These are phyloP conservation scores for Nixonia krombeini DNA, from an alignment of 1,140 invertebrate genomes.

Conservation along the genomic window DNA sequence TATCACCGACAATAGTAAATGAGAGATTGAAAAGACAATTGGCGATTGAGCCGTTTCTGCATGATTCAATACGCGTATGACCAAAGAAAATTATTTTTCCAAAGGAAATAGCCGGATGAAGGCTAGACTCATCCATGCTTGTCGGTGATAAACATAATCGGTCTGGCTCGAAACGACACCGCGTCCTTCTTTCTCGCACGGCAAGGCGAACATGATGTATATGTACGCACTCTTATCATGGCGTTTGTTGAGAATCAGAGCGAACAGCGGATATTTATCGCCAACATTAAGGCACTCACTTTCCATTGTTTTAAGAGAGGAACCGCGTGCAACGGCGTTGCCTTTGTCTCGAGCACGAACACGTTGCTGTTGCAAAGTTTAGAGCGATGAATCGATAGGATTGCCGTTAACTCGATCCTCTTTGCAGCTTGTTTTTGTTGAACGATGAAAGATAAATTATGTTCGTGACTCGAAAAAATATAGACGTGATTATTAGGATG, in stretches of 20 bases:
- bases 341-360: slow-evolving; percentile 42
- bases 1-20: too few relatives aligned
- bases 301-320: slow-evolving; percentile 47
- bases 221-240: slow-evolving; percentile 11
- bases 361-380: slow-evolving; percentile 41
- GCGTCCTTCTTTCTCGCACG: slow-evolving; percentile 7
- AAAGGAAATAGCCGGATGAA: slow-evolving; percentile 32
- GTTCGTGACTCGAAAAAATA: slow-evolving; percentile 25
- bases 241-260: slow-evolving; percentile 36
- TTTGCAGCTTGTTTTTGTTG: slow-evolving; percentile 33
- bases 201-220: slow-evolving; percentile 12
- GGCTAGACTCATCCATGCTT: slow-evolving; percentile 28
- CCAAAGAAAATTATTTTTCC: slow-evolving; percentile 11
- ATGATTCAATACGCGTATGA: not conserved
- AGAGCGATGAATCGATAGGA: slow-evolving; percentile 37
- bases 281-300: slow-evolving; percentile 31
- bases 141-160: slow-evolving; percentile 14
- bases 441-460: slow-evolving; percentile 45
- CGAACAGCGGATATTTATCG: slow-evolving; percentile 40
- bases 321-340: slow-evolving; percentile 32
- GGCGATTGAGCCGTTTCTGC: too few relatives aligned
- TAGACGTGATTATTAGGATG: slow-evolving; percentile 14
- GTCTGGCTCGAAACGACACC: slow-evolving; percentile 10
- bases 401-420: slow-evolving; percentile 36
- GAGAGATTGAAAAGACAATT: too few relatives aligned